Evolutionary conservation across 2,888 invertebrate genomes (phyloP).

Genomic region (Idaea dimidiata): DNA sequence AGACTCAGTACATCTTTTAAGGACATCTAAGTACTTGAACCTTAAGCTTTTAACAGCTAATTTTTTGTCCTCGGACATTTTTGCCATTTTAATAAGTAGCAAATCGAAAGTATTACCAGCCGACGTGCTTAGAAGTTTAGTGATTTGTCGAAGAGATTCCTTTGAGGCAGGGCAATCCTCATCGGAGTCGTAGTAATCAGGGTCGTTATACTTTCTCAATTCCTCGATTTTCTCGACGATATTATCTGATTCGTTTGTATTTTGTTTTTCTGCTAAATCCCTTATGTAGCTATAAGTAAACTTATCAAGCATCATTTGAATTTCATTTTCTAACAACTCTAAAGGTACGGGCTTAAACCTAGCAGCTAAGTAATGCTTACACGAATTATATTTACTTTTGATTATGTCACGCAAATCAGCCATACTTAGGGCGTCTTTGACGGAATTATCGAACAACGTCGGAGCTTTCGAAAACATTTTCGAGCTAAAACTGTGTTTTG

Average conservation of each 20-base stretch:
- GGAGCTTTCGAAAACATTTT: conserved; percentile 63
- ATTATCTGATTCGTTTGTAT: conserved; percentile 46
- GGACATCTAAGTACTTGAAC: conserved; percentile 65
- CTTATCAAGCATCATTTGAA: conserved; percentile 62
- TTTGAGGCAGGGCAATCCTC: conserved; percentile 48
- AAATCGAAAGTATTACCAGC: conserved; percentile 63
- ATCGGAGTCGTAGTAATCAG: conserved; percentile 37
- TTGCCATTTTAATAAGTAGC: conserved; percentile 61
- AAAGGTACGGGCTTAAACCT: conserved; percentile 64
- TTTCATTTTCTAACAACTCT: conserved; percentile 60
- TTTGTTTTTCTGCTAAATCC: conserved; percentile 57
- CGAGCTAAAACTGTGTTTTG: conserved; percentile 48
- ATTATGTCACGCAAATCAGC: conserved; percentile 59
- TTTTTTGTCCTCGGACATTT: conserved; percentile 59
- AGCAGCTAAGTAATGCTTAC: conserved; percentile 60
- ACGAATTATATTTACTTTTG: conserved; percentile 55
- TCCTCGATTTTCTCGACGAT: conserved; percentile 61
- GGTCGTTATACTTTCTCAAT: conserved; percentile 40
- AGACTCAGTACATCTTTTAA: conserved; percentile 61
- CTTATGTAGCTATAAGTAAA: conserved; percentile 61
- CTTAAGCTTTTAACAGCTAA: conserved; percentile 56
- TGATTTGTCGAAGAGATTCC: conserved; percentile 58
- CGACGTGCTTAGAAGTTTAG: conserved; percentile 52
- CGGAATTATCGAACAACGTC: conserved; percentile 59
- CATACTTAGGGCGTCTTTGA: conserved; percentile 66